Base-by-base conservation (phyloP, 1,140 invertebrate genomes). In the Scylla paramamosain region DNA sequence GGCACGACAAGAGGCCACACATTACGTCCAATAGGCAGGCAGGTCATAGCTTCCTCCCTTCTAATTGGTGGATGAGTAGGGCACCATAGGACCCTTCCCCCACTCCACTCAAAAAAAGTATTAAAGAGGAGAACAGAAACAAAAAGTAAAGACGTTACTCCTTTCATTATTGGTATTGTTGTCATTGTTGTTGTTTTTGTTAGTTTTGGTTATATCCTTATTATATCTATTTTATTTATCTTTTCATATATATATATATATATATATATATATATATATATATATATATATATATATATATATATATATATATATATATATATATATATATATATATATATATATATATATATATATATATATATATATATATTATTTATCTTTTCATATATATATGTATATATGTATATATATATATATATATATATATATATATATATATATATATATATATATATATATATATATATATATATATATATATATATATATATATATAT, bases 231-330 rank as follows among this genome's bases (percentile, higher is more conserved):
- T 25, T 4, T 83, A 8, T 4, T 31, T 25, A 83, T 83, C 82
- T 83, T 28, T 25, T 31, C 10, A 77, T 77, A 10, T 77, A 77
- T 31, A 88, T 88, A 88, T 29, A 29, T 29, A 29, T n/a, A n/a
- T n/a, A n/a, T n/a, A n/a, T n/a, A n/a, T n/a, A n/a, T n/a, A n/a
- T n/a, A n/a, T n/a, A n/a, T n/a, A n/a, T n/a, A 88, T 88, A 88
- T 88, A 88, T 88, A 88, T 88, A 88, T 88, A 88, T 88, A 88
- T 88, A 88, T 88, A 88, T 88, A 88, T 88, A 88, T 88, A 88
- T 88, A 88, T 88, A 88, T 88, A 88, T 88, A 88, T 31, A 88
- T 88, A 88, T 88, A 88, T 88, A 88, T 88, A 88, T 88, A 88
- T 88, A 88, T 88, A 88, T 88, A 88, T 88, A 88, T 88, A 88